Percentiles rank a stretch among this genome's conserved stretches.
Conservation (phyloP, 2,113 vertebrate genomes). For the Mionectes macconnelli region DNA sequence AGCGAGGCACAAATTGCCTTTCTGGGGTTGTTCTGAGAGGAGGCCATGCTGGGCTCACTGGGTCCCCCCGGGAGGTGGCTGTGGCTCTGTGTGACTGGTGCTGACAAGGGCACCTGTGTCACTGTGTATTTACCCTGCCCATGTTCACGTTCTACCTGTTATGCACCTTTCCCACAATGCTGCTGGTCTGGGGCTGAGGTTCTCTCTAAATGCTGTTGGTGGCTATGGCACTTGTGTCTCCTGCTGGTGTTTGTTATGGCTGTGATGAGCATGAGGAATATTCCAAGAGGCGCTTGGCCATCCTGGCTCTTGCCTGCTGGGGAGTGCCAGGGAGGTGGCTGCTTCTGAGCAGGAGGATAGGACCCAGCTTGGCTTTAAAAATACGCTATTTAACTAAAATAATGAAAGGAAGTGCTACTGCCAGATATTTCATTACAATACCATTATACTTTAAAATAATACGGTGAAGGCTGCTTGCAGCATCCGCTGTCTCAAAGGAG, state of each 20-base stretch:
- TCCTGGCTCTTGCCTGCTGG: not conserved
- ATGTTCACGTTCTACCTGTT: fast-evolving
- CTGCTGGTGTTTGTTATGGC: not conserved
- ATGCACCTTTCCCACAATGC: not conserved
- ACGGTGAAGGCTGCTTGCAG: not conserved
- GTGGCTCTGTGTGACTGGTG: fast-evolving
- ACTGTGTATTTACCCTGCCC: not conserved
- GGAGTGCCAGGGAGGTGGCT: not conserved
- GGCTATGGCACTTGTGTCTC: not conserved
- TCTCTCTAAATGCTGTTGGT: not conserved
- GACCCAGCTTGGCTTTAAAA: not conserved
- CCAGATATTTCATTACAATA: not conserved
- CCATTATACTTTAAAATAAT: not conserved
- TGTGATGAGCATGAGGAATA: not conserved
- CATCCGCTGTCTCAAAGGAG: not conserved
- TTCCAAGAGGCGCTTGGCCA: not conserved
- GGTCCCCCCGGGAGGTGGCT: not conserved
- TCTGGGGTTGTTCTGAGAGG: not conserved
- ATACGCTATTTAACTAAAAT: not conserved
- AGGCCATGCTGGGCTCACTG: not conserved
- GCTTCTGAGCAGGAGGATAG: not conserved
- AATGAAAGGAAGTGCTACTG: not conserved
- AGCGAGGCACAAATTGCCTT: not conserved
- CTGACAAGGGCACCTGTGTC: not conserved
- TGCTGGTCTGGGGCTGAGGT: not conserved